These are phyloP conservation scores for Mycalesis mineus DNA, from an alignment of 2,888 invertebrate genomes.

Conservation along the genomic window DNA sequence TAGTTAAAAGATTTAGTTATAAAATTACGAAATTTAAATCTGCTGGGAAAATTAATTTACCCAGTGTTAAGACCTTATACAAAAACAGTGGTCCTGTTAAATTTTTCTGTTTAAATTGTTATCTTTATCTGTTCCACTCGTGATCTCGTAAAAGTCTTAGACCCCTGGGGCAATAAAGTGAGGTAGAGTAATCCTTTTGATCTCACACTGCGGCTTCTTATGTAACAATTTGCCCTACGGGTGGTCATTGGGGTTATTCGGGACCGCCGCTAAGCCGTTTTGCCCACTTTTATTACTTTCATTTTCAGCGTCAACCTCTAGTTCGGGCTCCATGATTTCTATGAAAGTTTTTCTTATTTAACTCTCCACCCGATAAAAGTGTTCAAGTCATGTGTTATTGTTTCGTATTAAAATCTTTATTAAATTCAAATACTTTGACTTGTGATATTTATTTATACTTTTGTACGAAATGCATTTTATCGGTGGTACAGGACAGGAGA, in stretches of 20 bases:
- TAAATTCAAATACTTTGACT: too few relatives aligned
- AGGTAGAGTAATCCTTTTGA: conserved; percentile 37
- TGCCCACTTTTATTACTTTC: conserved; percentile 26
- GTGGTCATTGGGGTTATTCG: conserved; percentile 27
- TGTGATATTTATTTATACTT: too few relatives aligned
- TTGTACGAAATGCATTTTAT: too few relatives aligned
- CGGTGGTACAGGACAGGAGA: too few relatives aligned
- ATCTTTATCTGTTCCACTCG: conserved; percentile 30
- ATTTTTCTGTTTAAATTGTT: conserved; percentile 37
- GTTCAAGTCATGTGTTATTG: too few relatives aligned
- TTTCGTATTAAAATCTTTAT: too few relatives aligned
- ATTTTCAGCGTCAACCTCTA: conserved; percentile 18
- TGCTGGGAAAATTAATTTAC: background rate
- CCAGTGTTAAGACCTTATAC: background rate
- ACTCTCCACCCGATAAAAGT: background rate
- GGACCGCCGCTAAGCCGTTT: conserved; percentile 26
- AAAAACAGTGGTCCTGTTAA: background rate
- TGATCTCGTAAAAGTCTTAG: conserved; percentile 30
- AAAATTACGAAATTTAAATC: too few relatives aligned
- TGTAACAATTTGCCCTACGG: conserved; percentile 35
- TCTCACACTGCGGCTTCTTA: conserved; percentile 32
- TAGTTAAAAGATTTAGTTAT: too few relatives aligned
- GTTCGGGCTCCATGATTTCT: conserved; percentile 3
- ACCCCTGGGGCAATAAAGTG: conserved; percentile 28
- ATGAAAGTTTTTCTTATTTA: background rate